Percentiles rank a stretch among this genome's conserved stretches.
Evolutionary conservation across 2,797 vertebrate genomes (phyloP).

Genomic region (Adrianichthys oophorus): DNA sequence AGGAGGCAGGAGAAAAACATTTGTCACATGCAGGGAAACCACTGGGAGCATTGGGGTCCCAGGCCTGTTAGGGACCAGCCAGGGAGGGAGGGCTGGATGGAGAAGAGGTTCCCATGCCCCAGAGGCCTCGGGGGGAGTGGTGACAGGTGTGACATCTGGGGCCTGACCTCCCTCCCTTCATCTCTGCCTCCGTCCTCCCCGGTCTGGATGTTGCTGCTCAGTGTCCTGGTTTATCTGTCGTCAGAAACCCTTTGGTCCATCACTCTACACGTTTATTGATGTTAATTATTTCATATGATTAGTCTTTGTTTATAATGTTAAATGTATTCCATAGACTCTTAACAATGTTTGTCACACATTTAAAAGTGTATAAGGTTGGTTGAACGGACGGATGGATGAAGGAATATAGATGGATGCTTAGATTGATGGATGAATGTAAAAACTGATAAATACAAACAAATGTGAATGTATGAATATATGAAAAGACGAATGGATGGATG

Average conservation of each 20-base stretch:
- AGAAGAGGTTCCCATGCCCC: constrained; percentile 77
- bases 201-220: constrained; percentile 27
- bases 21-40: constrained; percentile 26
- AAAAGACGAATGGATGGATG: too few relatives aligned
- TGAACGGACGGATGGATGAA: too few relatives aligned
- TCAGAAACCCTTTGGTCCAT: constrained; percentile 41
- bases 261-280: constrained; percentile 29
- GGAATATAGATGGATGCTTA: too few relatives aligned
- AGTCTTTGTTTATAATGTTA: too few relatives aligned
- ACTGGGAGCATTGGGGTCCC: constrained; percentile 33
- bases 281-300: too few relatives aligned
- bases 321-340: too few relatives aligned
- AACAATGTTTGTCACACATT: too few relatives aligned
- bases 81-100: constrained; percentile 30
- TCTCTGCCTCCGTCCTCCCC: constrained; percentile 49
- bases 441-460: too few relatives aligned
- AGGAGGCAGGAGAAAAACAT: constrained; percentile 7
- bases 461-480: too few relatives aligned
- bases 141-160: constrained; percentile 81
- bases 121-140: constrained; percentile 65
- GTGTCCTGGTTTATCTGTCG: constrained; percentile 24
- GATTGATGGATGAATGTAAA: too few relatives aligned
- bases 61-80: constrained; percentile 21
- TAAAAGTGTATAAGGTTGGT: too few relatives aligned
- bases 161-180: constrained; percentile 34